Evolutionary conservation across 2,888 invertebrate species (phyloP).

Genomic region (Diadegma fenestrale): DNA sequence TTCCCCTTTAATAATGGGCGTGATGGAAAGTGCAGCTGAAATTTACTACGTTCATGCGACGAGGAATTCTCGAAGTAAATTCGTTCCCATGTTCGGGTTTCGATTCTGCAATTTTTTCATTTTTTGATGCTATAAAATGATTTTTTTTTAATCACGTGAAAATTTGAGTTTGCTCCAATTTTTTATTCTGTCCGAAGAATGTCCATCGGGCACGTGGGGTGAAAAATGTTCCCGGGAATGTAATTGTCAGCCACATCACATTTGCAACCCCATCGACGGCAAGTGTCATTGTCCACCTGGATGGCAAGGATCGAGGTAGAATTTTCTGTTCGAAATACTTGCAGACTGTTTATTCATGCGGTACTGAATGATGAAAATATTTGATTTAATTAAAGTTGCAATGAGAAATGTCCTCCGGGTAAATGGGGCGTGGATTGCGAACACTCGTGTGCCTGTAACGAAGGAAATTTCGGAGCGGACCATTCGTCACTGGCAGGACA

Average conservation of each 20-base stretch:
- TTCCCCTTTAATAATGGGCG: neutral
- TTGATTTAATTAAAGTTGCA: conserved; percentile 74
- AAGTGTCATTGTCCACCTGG: conserved; percentile 89
- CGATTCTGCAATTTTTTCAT: neutral
- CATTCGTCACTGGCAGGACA: conserved; percentile 84
- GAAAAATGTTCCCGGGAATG: conserved; percentile 90
- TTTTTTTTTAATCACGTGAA: neutral
- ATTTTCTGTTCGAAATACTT: conserved; percentile 64
- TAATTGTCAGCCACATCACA: conserved; percentile 87
- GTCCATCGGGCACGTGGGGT: conserved; percentile 91
- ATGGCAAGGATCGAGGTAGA: conserved; percentile 90
- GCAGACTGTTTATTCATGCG: neutral
- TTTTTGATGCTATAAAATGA: neutral
- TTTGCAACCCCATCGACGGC: conserved; percentile 89
- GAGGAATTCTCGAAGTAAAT: conserved; percentile 16
- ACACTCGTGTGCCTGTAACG: conserved; percentile 88
- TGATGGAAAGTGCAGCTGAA: conserved; percentile 5
- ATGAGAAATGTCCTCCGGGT: conserved; percentile 87
- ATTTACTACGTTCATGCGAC: conserved; percentile 29
- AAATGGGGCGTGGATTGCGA: conserved; percentile 92
- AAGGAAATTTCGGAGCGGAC: conserved; percentile 13
- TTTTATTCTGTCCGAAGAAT: conserved; percentile 85
- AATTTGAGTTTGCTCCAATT: neutral
- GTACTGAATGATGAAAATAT: neutral
- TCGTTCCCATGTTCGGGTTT: neutral